These are phyloP conservation scores for Numenius arquata DNA, from an alignment of 2,113 vertebrate genomes.

Conservation along the genomic window DNA sequence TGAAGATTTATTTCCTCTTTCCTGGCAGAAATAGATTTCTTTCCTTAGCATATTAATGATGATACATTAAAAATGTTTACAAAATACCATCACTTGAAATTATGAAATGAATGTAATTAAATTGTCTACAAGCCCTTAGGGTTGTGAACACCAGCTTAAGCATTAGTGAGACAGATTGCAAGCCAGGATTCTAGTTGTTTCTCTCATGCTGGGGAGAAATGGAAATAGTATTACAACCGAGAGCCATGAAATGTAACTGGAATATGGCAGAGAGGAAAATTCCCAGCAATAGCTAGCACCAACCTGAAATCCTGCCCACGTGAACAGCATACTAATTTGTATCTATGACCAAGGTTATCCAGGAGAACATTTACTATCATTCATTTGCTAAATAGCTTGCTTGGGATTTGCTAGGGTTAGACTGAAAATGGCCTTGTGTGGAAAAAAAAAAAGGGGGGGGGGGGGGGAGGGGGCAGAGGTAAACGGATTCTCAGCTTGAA, in stretches of 20 bases:
- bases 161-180: constrained; percentile 67
- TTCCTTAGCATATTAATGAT: constrained; percentile 74
- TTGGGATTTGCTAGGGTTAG: background rate
- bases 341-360: background rate
- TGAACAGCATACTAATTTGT: background rate
- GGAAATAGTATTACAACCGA: background rate
- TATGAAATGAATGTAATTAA: constrained; percentile 68
- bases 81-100: constrained; percentile 69
- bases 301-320: background rate
- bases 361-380: background rate
- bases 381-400: background rate
- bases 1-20: constrained; percentile 75
- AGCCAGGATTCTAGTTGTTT: constrained; percentile 11
- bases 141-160: constrained; percentile 34
- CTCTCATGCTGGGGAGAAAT: constrained; percentile 8
- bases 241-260: background rate
- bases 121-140: constrained; percentile 51
- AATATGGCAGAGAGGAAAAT: background rate
- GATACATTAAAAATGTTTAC: constrained; percentile 75
- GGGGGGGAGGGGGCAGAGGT: background rate
- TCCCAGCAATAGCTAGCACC: background rate
- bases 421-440: background rate
- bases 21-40: constrained; percentile 69
- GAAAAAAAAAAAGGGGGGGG: no score
- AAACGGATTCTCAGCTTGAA: background rate